phyloP scores from a whole-genome alignment of 1,140 invertebrate species.

The Portunus trituberculatus region DNA sequence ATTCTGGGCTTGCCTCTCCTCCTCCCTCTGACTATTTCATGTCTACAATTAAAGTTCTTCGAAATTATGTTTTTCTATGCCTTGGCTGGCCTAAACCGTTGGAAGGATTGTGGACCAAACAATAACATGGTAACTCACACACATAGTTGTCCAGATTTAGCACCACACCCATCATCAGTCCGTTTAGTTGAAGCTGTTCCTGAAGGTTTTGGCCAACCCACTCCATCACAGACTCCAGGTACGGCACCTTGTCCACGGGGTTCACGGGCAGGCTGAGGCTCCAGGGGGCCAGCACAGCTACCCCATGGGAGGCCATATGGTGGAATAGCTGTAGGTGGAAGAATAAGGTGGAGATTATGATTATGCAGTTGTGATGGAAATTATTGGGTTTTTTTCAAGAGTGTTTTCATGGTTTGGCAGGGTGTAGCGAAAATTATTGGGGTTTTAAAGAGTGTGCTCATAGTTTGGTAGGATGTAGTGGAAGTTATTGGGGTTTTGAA shows the following conservation, averaged over 20 bases:
- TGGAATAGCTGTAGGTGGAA: slow-evolving; percentile 52
- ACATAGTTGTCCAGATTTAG: slow-evolving; percentile 73
- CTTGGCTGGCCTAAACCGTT: too few relatives aligned
- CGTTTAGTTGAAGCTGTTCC: slow-evolving; percentile 61
- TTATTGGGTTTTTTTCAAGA: too few relatives aligned
- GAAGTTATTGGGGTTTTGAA: too few relatives aligned
- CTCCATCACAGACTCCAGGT: slow-evolving; percentile 69
- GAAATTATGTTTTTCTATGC: too few relatives aligned
- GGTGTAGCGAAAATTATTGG: too few relatives aligned
- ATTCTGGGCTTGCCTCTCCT: too few relatives aligned
- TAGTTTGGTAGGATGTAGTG: too few relatives aligned
- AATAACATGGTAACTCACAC: slow-evolving; percentile 30
- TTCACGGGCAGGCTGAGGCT: background rate
- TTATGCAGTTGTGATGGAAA: background rate
- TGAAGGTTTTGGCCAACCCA: slow-evolving; percentile 70
- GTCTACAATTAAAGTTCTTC: too few relatives aligned
- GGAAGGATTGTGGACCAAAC: too few relatives aligned
- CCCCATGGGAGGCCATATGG: slow-evolving; percentile 75
- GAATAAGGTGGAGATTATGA: background rate
- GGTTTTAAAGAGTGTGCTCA: too few relatives aligned
- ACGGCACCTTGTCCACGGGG: slow-evolving; percentile 69
- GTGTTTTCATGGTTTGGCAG: too few relatives aligned
- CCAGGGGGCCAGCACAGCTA: slow-evolving; percentile 72
- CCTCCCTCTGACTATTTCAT: too few relatives aligned
- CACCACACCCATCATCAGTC: slow-evolving; percentile 50